Base-by-base conservation (phyloP, 2,888 invertebrate genomes). In the Orthosia incerta region DNA sequence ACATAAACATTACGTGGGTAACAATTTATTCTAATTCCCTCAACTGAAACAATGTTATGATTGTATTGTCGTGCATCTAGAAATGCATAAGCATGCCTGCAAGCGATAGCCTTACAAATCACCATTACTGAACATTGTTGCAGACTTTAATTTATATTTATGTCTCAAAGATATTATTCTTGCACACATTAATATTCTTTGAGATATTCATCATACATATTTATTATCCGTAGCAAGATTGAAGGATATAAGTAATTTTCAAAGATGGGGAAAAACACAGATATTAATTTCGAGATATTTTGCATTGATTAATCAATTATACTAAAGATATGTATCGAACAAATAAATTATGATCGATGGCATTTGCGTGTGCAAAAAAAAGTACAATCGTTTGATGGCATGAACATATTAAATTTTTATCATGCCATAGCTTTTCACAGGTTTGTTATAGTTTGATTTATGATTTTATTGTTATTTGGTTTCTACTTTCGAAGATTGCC, bases 121-220 rank as follows among this genome's bases (percentile, higher is more conserved):
- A 23, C 61, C 12, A 53, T 76, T 71, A 66, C 31, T 59, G 46
- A 65, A 66, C 56, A 26, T 67, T 68, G 55, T 63, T 57, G 65
- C 26, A 39, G 26, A 16, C 45, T 56, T 53, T 75, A 62, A 65
- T 68, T 82, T 64, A 61, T 45, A 55, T 60, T 56, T 5, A 31
- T 26, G n/a, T 4, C 5, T 31, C 31, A 59, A 12, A 76, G n/a
- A n/a, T n/a, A n/a, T n/a, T 51, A 4, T 63, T 64, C 26, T 11
- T 55, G 4, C 9, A 46, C 3, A 2, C 3, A 50, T 0, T 16
- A 12, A 1, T 16, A 15, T 71, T 31, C 5, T 7, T 50, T 51
- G 20, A 7, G 20, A 45, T 31, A 20, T 45, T 3, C 15, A 18
- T 16, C 9, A 0, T 23, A 23, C 3, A 11, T 26, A 46, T 26